phyloP scores from a whole-genome alignment of 2,888 invertebrate species.

The Blastobasis adustella region DNA sequence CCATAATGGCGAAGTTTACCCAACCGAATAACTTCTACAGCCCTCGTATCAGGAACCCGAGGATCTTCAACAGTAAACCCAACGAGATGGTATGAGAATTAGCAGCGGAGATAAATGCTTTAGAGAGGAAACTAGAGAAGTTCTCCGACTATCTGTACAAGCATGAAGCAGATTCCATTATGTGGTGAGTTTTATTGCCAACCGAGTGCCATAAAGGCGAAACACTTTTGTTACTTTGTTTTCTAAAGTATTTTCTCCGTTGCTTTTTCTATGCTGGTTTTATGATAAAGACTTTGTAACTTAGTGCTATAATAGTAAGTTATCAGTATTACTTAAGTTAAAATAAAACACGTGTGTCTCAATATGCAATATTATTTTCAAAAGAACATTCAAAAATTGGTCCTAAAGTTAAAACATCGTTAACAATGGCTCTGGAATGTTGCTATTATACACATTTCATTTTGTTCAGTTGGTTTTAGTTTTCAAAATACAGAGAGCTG shows the following conservation, averaged over 20 bases:
- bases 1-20: slow-evolving; percentile 59
- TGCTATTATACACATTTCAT: slow-evolving; percentile 55
- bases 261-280: background rate
- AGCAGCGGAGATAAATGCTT: slow-evolving; percentile 72
- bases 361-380: slow-evolving; percentile 75
- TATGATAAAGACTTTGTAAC: background rate
- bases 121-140: slow-evolving; percentile 65
- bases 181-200: slow-evolving; percentile 56
- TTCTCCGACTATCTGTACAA: slow-evolving; percentile 69
- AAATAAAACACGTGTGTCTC: slow-evolving; percentile 38
- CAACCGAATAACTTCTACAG: slow-evolving; percentile 69
- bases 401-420: slow-evolving; percentile 74
- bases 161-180: slow-evolving; percentile 75
- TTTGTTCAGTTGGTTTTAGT: slow-evolving; percentile 22
- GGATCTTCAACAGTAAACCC: slow-evolving; percentile 60
- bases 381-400: slow-evolving; percentile 75
- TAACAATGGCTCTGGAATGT: slow-evolving; percentile 75
- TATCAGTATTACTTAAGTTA: slow-evolving; percentile 13
- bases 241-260: slow-evolving; percentile 56
- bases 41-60: slow-evolving; percentile 60
- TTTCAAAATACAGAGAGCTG: slow-evolving; percentile 44
- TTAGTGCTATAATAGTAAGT: slow-evolving; percentile 15
- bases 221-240: slow-evolving; percentile 8
- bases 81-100: slow-evolving; percentile 73
- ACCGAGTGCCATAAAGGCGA: slow-evolving; percentile 28